These are phyloP conservation scores for Sardinella longiceps DNA, from an alignment of 2,797 vertebrate genomes.

Conservation along the genomic window DNA sequence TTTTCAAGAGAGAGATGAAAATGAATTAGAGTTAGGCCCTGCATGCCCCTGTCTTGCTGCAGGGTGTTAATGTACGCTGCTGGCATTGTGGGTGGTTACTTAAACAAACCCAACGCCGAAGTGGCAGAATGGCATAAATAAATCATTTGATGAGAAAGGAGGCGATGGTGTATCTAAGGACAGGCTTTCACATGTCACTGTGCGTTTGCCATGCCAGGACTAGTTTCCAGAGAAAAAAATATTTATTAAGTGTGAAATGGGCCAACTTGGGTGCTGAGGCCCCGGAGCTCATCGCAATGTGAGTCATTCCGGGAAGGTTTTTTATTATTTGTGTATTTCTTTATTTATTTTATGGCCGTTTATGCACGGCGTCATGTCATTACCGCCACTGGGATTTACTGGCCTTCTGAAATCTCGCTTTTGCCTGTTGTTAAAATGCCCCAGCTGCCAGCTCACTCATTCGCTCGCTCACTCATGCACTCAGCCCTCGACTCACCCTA, in stretches of 20 bases:
- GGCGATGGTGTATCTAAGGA: slow-evolving; percentile 4
- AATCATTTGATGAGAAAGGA: slow-evolving; percentile 1
- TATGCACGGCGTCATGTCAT: slow-evolving; percentile 57
- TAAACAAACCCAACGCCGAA: slow-evolving; percentile 37
- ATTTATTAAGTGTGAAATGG: slow-evolving; percentile 74
- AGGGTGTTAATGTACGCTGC: slow-evolving; percentile 4
- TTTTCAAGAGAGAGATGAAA: neutral
- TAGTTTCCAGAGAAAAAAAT: slow-evolving; percentile 62
- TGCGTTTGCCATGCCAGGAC: slow-evolving; percentile 21
- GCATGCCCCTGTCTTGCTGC: neutral
- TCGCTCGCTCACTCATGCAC: slow-evolving; percentile 31
- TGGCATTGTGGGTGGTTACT: slow-evolving; percentile 1
- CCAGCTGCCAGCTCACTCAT: slow-evolving; percentile 58
- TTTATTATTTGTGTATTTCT: slow-evolving; percentile 43
- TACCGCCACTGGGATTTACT: slow-evolving; percentile 62
- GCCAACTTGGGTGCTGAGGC: slow-evolving; percentile 52
- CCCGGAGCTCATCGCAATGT: slow-evolving; percentile 38
- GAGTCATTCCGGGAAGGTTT: slow-evolving; percentile 65
- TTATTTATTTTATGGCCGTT: slow-evolving; percentile 60
- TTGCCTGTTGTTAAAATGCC: slow-evolving; percentile 59
- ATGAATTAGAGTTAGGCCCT: neutral
- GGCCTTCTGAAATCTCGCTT: slow-evolving; percentile 53
- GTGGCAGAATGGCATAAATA: slow-evolving; percentile 36
- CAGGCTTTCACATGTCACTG: neutral
- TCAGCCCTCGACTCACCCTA: neutral